Percentiles rank a stretch among this genome's conserved stretches.
phyloP scores from a whole-genome alignment of 1,140 invertebrate species.

The Helicoverpa armigera region DNA sequence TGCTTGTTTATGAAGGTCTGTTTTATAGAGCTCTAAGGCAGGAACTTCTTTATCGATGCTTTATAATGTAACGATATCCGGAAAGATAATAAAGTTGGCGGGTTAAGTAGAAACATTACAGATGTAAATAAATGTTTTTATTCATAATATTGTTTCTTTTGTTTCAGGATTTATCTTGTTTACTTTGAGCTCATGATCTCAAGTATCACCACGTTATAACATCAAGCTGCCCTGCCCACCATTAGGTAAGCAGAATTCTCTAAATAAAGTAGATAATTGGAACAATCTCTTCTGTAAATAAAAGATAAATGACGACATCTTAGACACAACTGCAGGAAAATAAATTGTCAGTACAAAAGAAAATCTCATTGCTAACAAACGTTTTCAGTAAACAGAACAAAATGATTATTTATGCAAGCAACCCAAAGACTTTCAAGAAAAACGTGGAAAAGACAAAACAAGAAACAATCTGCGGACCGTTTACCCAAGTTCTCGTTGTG shows the following conservation, averaged over 20 bases:
- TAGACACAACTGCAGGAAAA: constrained; percentile 3
- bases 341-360: constrained; percentile 8
- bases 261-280: not conserved
- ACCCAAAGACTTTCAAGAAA: constrained; percentile 7
- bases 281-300: not conserved
- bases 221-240: constrained; percentile 73
- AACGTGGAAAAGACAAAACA: constrained; percentile 38
- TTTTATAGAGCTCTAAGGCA: constrained; percentile 71
- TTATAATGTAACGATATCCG: constrained; percentile 69
- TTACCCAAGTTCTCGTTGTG: constrained; percentile 43
- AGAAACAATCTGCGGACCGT: constrained; percentile 44
- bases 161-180: constrained; percentile 68
- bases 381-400: constrained; percentile 16
- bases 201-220: constrained; percentile 74
- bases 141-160: constrained; percentile 54
- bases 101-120: constrained; percentile 61
- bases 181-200: constrained; percentile 64
- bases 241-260: constrained; percentile 71
- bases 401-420: constrained; percentile 30
- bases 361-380: constrained; percentile 31
- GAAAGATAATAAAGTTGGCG: constrained; percentile 71
- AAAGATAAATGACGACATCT: not conserved
- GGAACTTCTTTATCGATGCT: constrained; percentile 70
- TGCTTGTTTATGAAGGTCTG: constrained; percentile 78
- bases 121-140: constrained; percentile 50